Base-by-base conservation (phyloP, 2,797 vertebrate species). In the Ptychobarbus kaznakovi region DNA sequence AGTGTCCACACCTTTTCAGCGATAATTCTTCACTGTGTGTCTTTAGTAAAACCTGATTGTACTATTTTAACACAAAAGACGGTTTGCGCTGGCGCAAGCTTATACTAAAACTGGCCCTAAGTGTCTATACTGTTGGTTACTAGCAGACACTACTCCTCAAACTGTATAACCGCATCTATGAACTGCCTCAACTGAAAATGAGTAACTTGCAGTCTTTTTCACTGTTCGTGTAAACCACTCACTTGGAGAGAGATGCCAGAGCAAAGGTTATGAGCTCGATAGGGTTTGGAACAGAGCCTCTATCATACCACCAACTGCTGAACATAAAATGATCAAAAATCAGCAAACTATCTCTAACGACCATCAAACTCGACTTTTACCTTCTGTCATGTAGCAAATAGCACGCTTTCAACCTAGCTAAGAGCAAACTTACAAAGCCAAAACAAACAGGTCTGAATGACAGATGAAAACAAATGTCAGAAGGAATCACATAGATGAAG, bases 401-500 rank as follows among this genome's bases (percentile, higher is more conserved):
- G 25, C 20, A 35, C 0, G 2, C 32, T 35, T 68, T 44, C 3
- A 46, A 77, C 68, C 12, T 25, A 25, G 9, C 70, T 53, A 53
- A 38, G 3, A 66, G 75, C 20, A 80, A 68, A 83, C 82, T 86
- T 86, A 68, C 82, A 81, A 92, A 89, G 90, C 82, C 85, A 88
- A 79, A 77, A 86, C n/a, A 78, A 84, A 92, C 81, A 75, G 87
- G 84, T 90, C 91, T 91, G 87, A 90, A 91, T 90, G 91, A 90
- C 73, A 76, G 87, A 94, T 93, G 93, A 91, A 83, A 88, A 90
- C 88, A 91, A 91, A 92, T 93, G 91, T 93, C 92, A 90, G 90
- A 91, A 93, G 91, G 90, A 89, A 90, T 90, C 91, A 94, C 91
- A 93, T 87, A 91, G 84, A 94, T 93, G 92, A 90, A 86, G 86